phyloP scores from a whole-genome alignment of 2,113 vertebrate species.

The Heterocephalus glaber region DNA sequence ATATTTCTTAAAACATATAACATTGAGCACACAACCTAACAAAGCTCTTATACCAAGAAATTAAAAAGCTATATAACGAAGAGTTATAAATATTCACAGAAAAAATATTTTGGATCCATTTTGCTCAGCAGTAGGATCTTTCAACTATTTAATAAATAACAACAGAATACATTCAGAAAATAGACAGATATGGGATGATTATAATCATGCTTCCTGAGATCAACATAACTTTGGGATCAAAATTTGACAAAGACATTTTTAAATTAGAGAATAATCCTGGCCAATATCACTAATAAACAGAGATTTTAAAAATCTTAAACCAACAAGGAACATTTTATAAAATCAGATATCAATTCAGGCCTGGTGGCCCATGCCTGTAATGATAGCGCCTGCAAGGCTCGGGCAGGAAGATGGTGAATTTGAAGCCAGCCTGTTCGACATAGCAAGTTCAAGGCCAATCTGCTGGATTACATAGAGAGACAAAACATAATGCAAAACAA shows the following conservation, averaged over 20 bases:
- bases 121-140: background rate
- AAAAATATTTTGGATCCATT: background rate
- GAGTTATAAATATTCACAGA: background rate
- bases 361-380: too few species aligned
- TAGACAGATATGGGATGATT: background rate
- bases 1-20: background rate
- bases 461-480: too few species aligned
- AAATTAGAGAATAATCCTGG: background rate
- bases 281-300: background rate
- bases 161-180: background rate
- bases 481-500: too few species aligned
- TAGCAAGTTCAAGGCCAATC: too few species aligned
- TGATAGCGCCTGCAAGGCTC: too few species aligned
- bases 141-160: background rate
- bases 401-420: too few species aligned
- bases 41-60: background rate
- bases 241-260: background rate
- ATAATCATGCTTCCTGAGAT: background rate
- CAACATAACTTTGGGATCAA: background rate
- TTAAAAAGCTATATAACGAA: background rate
- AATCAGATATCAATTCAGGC: background rate
- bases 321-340: background rate
- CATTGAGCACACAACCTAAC: background rate
- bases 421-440: too few species aligned
- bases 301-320: background rate